Conservation (phyloP, 2,888 invertebrate genomes). For the Timema podura region DNA sequence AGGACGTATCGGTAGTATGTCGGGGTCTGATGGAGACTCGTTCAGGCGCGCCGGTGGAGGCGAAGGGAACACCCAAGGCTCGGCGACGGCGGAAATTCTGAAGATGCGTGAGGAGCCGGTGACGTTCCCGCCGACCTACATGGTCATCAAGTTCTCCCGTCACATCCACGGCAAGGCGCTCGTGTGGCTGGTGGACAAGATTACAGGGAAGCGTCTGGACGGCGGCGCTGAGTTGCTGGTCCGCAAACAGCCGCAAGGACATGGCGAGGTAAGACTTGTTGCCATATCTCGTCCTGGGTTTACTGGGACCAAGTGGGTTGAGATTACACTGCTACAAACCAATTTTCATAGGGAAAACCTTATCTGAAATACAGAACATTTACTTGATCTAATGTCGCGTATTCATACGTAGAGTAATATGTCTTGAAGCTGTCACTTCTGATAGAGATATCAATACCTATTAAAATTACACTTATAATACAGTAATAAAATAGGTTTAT, state of each 20-base stretch:
- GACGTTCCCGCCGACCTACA: slow-evolving; percentile 47
- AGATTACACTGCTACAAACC: too few relatives aligned
- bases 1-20: too few relatives aligned
- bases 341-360: too few relatives aligned
- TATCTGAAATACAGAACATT: too few relatives aligned
- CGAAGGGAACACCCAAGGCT: background rate
- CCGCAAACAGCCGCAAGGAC: slow-evolving; percentile 46
- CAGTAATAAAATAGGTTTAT: too few relatives aligned
- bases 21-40: background rate
- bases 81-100: slow-evolving; percentile 15
- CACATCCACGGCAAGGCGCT: slow-evolving; percentile 48
- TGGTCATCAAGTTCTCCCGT: slow-evolving; percentile 49
- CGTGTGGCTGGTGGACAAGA: slow-evolving; percentile 53
- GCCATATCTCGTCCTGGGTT: background rate
- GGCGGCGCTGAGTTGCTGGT: slow-evolving; percentile 56
- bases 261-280: slow-evolving; percentile 38
- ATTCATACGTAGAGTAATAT: too few relatives aligned
- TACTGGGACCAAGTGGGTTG: too few relatives aligned
- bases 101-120: slow-evolving; percentile 20
- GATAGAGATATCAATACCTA: too few relatives aligned
- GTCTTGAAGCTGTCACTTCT: too few relatives aligned
- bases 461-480: too few relatives aligned
- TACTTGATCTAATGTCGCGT: too few relatives aligned
- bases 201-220: slow-evolving; percentile 49
- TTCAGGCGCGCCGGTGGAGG: background rate